Evolutionary conservation across 2,888 invertebrate genomes (phyloP), one percentile per base, ranked within the genome.

Genomic region (Cecidostiba fungosa): DNA sequence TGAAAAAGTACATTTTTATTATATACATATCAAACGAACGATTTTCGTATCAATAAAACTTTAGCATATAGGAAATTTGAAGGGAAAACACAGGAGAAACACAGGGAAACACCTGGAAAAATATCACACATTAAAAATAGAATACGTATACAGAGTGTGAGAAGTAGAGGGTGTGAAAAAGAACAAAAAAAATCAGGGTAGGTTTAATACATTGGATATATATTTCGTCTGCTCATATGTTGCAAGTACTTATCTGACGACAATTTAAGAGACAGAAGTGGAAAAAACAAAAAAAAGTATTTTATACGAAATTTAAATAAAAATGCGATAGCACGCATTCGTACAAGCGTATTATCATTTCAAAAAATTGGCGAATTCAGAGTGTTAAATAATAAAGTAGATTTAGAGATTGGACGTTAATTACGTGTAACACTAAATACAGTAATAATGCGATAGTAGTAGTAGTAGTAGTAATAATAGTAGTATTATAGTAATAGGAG

Each of bases 131-230:
- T 66, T 81, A 86, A 80, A 85, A 85, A 83, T 86, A 77, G 69
- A 87, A 19, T 82, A 77, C 69, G 82, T 81, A 85, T 36, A 86
- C 36, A 86, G 80, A 86, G 80, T 79, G 82, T 78, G 66, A 86
- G 36, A 78, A 82, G 66, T 85, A 87, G 77, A 85, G 77, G 87
- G 89, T 86, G 88, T 89, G 90, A 90, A 90, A 89, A 90, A 92
- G 88, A 90, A 88, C 89, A 90, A 90, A 87, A 87, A 86, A 87
- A 89, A 83, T 90, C 90, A 90, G 90, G 89, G 88, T 89, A 90
- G 90, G 89, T 92, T 92, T 89, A 84, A 89, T 89, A 89, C 89
- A 90, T 88, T 82, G 87, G 88, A 88, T 89, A 89, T 89, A 89
- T 89, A 88, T 90, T 87, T 89, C 79, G 79, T 87, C 79, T 85